Percentiles rank a stretch among this genome's conserved stretches.
Evolutionary conservation across 35 echinoderm and acorn worm species (phyloP).

Genomic region (Heliocidaris erythrogramma): DNA sequence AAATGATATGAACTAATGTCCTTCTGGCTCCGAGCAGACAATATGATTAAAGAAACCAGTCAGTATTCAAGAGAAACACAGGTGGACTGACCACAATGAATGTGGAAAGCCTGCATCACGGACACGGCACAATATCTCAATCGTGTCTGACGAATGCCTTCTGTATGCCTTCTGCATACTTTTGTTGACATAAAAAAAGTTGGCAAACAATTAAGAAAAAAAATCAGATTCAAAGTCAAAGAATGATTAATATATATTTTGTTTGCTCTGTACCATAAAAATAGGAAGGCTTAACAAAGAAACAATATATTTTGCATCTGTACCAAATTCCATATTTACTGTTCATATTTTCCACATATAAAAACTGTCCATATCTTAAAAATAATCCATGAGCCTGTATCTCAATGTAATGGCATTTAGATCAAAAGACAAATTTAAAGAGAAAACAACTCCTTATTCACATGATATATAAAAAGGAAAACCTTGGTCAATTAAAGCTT

Average conservation of each 20-base stretch:
- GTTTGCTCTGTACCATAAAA: not conserved
- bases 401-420: not conserved
- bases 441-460: not conserved
- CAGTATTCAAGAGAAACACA: no score
- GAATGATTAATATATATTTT: not conserved
- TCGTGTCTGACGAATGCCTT: no score
- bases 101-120: no score
- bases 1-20: no score
- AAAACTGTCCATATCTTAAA: not conserved
- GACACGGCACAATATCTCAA: no score
- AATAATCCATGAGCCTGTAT: not conserved
- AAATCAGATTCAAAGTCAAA: not conserved
- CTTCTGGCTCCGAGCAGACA: no score
- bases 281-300: not conserved
- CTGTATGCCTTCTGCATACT: no score
- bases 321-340: not conserved
- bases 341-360: not conserved
- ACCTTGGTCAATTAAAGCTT: conserved; percentile 17
- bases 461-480: not conserved
- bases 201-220: no score
- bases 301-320: not conserved
- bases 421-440: not conserved
- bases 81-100: no score
- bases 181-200: no score
- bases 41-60: no score